Conservation (phyloP, 2,888 invertebrate genomes). For the Timandra comae region DNA sequence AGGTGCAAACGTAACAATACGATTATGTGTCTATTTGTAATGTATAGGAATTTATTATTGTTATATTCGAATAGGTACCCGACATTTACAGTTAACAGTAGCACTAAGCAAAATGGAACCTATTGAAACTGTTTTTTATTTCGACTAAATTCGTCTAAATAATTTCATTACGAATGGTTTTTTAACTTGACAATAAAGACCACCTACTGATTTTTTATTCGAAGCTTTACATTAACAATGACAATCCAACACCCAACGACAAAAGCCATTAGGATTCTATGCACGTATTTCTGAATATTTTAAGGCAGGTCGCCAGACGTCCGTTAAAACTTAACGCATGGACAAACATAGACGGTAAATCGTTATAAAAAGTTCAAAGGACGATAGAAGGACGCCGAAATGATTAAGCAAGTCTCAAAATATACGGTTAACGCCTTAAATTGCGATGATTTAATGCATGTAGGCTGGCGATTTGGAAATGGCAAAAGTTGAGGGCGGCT, state of each 20-base stretch:
- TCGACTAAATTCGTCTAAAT: too few species aligned
- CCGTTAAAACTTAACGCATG: constrained; percentile 48
- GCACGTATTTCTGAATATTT: constrained; percentile 28
- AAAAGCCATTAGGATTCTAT: constrained; percentile 17
- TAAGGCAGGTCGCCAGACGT: constrained; percentile 41
- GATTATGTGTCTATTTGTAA: too few species aligned
- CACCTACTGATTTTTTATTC: too few species aligned
- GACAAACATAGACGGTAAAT: constrained; percentile 26
- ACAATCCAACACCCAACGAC: background rate
- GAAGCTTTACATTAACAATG: background rate
- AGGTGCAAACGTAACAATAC: too few species aligned
- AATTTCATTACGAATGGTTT: too few species aligned
- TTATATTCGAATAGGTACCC: background rate
- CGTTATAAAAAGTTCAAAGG: constrained; percentile 34
- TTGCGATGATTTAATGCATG: constrained; percentile 2
- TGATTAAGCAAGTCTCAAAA: too few species aligned
- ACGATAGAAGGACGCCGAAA: constrained; percentile 43
- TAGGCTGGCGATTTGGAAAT: constrained; percentile 11
- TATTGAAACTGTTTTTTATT: too few species aligned
- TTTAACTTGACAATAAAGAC: constrained; percentile 2
- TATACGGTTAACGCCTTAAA: too few species aligned
- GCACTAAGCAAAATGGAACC: too few species aligned
- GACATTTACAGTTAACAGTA: too few species aligned
- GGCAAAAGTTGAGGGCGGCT: constrained; percentile 13
- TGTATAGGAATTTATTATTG: background rate